Conservation (phyloP, 2,797 vertebrate genomes). For the Nannoperca obscura region DNA sequence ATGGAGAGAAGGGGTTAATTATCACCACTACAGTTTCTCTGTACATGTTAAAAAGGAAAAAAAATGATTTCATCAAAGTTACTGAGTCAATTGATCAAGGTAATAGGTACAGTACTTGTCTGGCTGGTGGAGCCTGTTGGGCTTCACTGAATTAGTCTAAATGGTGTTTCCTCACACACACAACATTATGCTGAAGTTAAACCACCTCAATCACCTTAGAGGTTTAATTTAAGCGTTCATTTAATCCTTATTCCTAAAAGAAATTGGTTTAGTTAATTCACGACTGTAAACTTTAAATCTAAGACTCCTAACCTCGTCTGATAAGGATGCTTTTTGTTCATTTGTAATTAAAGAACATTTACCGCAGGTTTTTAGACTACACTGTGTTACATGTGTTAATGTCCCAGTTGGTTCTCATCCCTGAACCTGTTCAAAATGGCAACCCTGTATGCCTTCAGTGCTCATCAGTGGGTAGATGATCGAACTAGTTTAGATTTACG, state of each 20-base stretch:
- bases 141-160: neutral
- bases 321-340: neutral
- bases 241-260: neutral
- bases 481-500: neutral
- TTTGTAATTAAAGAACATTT: neutral
- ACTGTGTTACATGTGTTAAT: too few species aligned
- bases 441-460: neutral
- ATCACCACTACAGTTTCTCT: neutral
- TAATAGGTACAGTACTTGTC: neutral
- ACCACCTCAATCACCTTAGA: neutral
- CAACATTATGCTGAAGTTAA: neutral
- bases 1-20: neutral
- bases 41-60: neutral
- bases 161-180: slow-evolving; percentile 8
- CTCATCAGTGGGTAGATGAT: neutral
- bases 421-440: neutral
- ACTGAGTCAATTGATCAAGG: neutral
- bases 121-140: neutral
- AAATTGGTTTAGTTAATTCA: neutral
- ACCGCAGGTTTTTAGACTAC: neutral
- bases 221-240: neutral
- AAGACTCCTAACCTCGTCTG: neutral
- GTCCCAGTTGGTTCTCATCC: too few species aligned
- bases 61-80: neutral
- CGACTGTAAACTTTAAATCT: neutral